A percentile compares a stretch with the other conserved stretches of the same genome.
These are phyloP conservation scores for Orthosia gothica DNA, from an alignment of 2,888 invertebrate genomes.

Conservation along the genomic window DNA sequence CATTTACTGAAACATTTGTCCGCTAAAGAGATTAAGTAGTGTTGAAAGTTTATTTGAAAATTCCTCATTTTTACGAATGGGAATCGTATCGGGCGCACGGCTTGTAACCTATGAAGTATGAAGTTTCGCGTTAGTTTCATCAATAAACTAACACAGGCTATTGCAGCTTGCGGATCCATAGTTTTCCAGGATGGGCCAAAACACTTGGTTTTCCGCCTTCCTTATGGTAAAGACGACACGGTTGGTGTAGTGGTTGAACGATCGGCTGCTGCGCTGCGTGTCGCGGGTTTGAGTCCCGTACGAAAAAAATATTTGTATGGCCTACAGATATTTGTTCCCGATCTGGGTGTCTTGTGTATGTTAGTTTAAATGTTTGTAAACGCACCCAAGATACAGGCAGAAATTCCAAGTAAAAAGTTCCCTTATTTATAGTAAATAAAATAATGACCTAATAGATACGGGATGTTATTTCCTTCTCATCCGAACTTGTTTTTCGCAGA, in stretches of 20 bases:
- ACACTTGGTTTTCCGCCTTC: not conserved
- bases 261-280: too few relatives aligned
- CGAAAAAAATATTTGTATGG: too few relatives aligned
- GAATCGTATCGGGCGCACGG: not conserved
- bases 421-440: too few relatives aligned
- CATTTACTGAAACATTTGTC: too few relatives aligned
- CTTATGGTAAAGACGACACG: not conserved
- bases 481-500: constrained; percentile 30
- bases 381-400: too few relatives aligned
- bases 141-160: not conserved
- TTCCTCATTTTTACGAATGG: not conserved
- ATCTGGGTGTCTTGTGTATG: too few relatives aligned
- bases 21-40: not conserved
- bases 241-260: too few relatives aligned
- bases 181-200: not conserved
- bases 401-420: too few relatives aligned
- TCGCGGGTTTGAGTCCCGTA: too few relatives aligned
- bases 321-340: too few relatives aligned
- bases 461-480: constrained; percentile 28
- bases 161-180: not conserved
- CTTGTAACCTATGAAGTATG: not conserved
- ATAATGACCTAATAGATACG: constrained; percentile 7
- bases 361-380: too few relatives aligned
- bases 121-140: not conserved
- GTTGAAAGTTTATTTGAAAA: not conserved